phyloP scores from a whole-genome alignment of 2,113 vertebrate species.

The Dipodomys merriami region DNA sequence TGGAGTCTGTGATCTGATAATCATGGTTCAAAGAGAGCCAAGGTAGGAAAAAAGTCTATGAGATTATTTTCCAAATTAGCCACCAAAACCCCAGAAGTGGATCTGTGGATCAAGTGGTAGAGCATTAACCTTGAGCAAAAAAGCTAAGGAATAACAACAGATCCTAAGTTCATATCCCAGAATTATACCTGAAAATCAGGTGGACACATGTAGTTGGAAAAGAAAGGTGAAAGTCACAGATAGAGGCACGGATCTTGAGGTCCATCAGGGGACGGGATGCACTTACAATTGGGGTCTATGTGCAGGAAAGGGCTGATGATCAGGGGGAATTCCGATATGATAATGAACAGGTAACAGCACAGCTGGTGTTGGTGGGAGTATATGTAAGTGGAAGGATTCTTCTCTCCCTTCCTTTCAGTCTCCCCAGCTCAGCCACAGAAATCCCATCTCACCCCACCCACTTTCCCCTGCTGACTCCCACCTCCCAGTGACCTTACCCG shows the following conservation, averaged over 20 bases:
- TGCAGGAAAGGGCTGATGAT: constrained; percentile 90
- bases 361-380: constrained; percentile 80
- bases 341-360: constrained; percentile 96
- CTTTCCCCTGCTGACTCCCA: constrained; percentile 22
- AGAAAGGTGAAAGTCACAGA: neutral
- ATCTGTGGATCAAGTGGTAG: no score
- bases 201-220: neutral
- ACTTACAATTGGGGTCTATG: constrained; percentile 77
- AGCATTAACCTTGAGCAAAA: no score
- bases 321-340: constrained; percentile 92
- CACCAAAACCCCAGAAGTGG: no score
- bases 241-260: neutral
- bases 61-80: no score
- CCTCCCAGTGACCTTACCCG: constrained; percentile 84
- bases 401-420: neutral
- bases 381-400: constrained; percentile 10
- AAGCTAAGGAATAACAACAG: no score
- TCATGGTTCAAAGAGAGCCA: no score
- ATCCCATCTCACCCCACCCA: constrained; percentile 17
- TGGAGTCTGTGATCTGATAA: no score
- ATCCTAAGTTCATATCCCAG: no score
- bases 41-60: no score
- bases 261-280: neutral
- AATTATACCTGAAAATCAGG: neutral
- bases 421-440: constrained; percentile 22